Percentiles rank a stretch among this genome's conserved stretches.
Conservation (phyloP, 1,140 invertebrate genomes). For the Microplitis mediator region DNA sequence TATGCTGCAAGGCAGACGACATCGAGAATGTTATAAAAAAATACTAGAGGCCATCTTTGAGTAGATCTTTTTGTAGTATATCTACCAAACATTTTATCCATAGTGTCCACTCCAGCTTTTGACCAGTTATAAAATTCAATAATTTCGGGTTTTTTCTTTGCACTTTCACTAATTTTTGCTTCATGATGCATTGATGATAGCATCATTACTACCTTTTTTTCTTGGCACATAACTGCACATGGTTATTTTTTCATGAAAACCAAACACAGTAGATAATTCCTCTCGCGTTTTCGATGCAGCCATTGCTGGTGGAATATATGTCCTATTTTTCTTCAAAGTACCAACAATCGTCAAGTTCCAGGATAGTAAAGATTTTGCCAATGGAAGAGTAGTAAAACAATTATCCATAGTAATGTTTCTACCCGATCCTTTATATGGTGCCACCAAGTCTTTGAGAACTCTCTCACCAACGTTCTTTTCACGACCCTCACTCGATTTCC, state of each 20-base stretch:
- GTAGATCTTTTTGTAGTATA: constrained; percentile 32
- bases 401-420: constrained; percentile 40
- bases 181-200: too few relatives aligned
- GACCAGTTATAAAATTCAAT: constrained; percentile 53
- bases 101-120: constrained; percentile 51
- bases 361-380: constrained; percentile 33
- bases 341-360: constrained; percentile 40
- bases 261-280: constrained; percentile 36
- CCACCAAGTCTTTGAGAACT: constrained; percentile 33
- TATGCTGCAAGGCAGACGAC: constrained; percentile 26
- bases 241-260: background rate
- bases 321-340: constrained; percentile 41
- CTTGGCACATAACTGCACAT: too few relatives aligned
- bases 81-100: constrained; percentile 46
- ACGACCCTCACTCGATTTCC: constrained; percentile 33
- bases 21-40: constrained; percentile 37
- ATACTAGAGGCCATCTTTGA: constrained; percentile 37
- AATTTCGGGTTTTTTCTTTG: constrained; percentile 36
- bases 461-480: constrained; percentile 33
- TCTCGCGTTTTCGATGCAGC: constrained; percentile 17
- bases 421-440: constrained; percentile 27
- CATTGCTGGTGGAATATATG: constrained; percentile 40
- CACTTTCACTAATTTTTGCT: too few relatives aligned
- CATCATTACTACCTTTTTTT: too few relatives aligned
- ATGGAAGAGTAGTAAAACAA: constrained; percentile 36